Evolutionary conservation across 35 echinoderm and acorn worm genomes (phyloP), one percentile per base, ranked within the genome.

Genomic region (Diadema setosum): DNA sequence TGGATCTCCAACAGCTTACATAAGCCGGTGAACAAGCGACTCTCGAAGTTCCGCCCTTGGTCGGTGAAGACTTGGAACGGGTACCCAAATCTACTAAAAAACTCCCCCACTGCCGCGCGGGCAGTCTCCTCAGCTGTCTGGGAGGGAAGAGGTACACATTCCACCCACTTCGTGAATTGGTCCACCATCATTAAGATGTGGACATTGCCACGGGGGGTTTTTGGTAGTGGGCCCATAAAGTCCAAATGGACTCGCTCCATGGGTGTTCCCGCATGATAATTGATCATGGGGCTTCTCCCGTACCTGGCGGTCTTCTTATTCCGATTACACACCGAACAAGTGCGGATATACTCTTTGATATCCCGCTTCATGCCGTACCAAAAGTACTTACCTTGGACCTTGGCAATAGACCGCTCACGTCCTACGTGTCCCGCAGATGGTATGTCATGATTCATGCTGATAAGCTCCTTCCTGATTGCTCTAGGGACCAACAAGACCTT

Each of bases 161-260:
- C 65, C 0, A 85, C 89, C 83, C 83, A 86, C 26, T 91, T 85
- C 0, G 89, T 84, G 26, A 84, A 91, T n/a, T n/a, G n/a, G n/a
- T n/a, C n/a, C n/a, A n/a, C n/a, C n/a, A n/a, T n/a, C n/a, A n/a
- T n/a, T 64, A n/a, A n/a, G n/a, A n/a, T n/a, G n/a, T n/a, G n/a
- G n/a, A n/a, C n/a, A n/a, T n/a, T n/a, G 31, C 56, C 48, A 50
- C 43, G 37, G 39, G 80, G 20, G 2, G 61, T 87, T 75, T 75
- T 87, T 5, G n/a, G n/a, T n/a, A n/a, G n/a, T n/a, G n/a, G n/a
- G n/a, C n/a, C n/a, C n/a, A n/a, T n/a, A n/a, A n/a, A n/a, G n/a
- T n/a, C n/a, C n/a, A n/a, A n/a, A n/a, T n/a, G n/a, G n/a, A n/a
- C n/a, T n/a, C n/a, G n/a, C n/a, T n/a, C n/a, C n/a, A n/a, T n/a